Percentiles rank a stretch among this genome's conserved stretches.
Evolutionary conservation across 2,113 vertebrate genomes (phyloP).

Genomic region (Ailuropoda melanoleuca): DNA sequence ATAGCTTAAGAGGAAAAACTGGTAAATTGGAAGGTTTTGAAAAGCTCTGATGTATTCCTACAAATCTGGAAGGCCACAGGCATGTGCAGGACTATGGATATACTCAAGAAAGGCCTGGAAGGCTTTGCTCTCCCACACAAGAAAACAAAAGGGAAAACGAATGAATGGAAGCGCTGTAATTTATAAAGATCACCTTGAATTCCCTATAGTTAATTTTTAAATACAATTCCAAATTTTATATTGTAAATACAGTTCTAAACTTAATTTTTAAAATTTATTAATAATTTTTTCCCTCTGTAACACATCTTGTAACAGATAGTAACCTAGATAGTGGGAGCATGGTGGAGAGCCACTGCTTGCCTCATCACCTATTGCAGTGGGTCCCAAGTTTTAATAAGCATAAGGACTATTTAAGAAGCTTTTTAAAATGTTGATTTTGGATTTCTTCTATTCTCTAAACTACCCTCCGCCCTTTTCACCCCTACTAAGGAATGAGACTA

Average conservation of each 20-base stretch:
- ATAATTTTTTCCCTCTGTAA: neutral
- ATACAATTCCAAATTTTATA: neutral
- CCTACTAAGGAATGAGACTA: neutral
- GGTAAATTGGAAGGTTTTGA: neutral
- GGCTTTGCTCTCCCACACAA: neutral
- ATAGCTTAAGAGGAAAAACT: slow-evolving; percentile 12
- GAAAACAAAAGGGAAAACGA: neutral
- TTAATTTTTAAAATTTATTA: neutral
- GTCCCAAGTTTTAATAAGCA: neutral
- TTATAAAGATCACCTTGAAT: neutral
- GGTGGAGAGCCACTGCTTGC: neutral
- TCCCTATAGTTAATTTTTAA: neutral
- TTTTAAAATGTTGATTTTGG: neutral
- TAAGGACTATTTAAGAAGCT: neutral
- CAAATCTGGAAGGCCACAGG: neutral
- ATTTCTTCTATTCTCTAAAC: neutral
- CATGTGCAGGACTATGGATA: neutral
- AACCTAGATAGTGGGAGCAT: neutral
- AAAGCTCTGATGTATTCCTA: neutral
- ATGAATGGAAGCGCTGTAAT: neutral
- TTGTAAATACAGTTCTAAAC: neutral
- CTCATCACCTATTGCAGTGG: neutral
- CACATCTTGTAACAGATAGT: neutral
- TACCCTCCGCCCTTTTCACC: neutral
- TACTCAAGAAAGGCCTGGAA: neutral